Evolutionary conservation across 2,888 invertebrate genomes (phyloP).

Genomic region (Drosophila anomalata): DNA sequence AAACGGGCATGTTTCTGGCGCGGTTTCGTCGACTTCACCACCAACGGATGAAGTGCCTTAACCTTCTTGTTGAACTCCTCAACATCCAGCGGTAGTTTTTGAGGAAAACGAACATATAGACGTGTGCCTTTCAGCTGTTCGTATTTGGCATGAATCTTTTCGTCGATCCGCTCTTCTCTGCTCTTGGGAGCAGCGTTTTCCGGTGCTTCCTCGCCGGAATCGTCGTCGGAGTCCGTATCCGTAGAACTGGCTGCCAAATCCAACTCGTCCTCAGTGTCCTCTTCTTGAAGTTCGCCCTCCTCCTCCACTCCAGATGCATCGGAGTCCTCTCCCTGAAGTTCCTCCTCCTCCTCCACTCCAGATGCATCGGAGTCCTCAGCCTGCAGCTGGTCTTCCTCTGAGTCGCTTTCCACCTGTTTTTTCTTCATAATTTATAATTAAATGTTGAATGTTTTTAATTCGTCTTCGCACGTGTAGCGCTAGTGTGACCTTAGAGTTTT

Average conservation of each 20-base stretch:
- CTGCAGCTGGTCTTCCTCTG: conserved; percentile 35
- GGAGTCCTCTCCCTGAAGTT: not conserved
- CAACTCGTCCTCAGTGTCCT: conserved; percentile 28
- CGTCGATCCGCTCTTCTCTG: conserved; percentile 50
- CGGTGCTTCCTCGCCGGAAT: conserved; percentile 52
- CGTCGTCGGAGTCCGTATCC: conserved; percentile 77
- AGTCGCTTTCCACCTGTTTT: conserved; percentile 34
- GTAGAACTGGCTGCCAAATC: conserved; percentile 73
- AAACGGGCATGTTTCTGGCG: conserved; percentile 81
- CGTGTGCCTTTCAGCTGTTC: conserved; percentile 74
- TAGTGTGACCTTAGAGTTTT: not conserved
- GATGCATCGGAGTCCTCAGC: conserved; percentile 37
- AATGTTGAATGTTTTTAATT: conserved; percentile 10
- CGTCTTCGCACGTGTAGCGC: conserved; percentile 18
- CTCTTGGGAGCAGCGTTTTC: conserved; percentile 36
- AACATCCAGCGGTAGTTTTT: conserved; percentile 69
- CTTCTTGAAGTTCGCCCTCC: not conserved
- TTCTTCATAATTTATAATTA: conserved; percentile 53
- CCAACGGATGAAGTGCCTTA: conserved; percentile 67
- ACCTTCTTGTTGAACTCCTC: conserved; percentile 67
- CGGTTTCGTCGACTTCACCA: conserved; percentile 70
- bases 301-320: too few relatives aligned
- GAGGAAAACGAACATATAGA: conserved; percentile 77
- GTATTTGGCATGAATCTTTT: conserved; percentile 67
- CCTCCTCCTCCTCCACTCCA: conserved; percentile 18